Evolutionary conservation across 2,113 vertebrate genomes (phyloP).

Genomic region (Euleptes europaea): DNA sequence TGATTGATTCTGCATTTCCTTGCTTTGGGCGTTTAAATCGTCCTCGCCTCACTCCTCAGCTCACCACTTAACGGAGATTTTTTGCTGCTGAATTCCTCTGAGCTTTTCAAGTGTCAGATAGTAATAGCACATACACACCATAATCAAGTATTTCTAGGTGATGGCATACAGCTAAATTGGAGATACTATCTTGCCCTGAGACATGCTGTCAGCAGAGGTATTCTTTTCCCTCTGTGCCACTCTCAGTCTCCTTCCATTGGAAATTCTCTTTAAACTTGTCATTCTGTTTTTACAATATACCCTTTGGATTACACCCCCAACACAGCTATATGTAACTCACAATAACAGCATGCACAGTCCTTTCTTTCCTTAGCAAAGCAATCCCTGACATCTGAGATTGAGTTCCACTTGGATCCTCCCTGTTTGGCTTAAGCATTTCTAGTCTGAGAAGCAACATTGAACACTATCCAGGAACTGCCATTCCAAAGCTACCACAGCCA

Average conservation of each 20-base stretch:
- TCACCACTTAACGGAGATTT: not conserved
- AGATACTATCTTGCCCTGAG: not conserved
- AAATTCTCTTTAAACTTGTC: not conserved
- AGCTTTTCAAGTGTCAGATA: not conserved
- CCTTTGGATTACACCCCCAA: not conserved
- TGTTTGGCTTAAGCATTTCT: too few relatives aligned
- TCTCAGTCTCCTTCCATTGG: not conserved
- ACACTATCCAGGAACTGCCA: too few relatives aligned
- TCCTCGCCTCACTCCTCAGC: not conserved
- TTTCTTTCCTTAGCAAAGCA: not conserved
- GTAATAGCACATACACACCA: not conserved
- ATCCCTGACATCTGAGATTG: too few relatives aligned
- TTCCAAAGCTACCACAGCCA: too few relatives aligned
- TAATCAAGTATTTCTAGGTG: not conserved
- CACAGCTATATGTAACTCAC: not conserved
- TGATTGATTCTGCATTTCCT: not conserved
- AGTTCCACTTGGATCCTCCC: too few relatives aligned
- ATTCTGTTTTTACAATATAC: not conserved
- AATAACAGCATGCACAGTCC: not conserved
- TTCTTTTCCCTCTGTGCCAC: not conserved
- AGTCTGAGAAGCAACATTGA: too few relatives aligned
- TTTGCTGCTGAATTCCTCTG: not conserved
- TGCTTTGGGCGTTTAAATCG: not conserved
- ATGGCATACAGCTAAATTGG: not conserved
- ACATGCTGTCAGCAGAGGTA: not conserved